These are phyloP conservation scores for Psylliodes chrysocephalus DNA, from an alignment of 2,888 invertebrate genomes.

Conservation along the genomic window DNA sequence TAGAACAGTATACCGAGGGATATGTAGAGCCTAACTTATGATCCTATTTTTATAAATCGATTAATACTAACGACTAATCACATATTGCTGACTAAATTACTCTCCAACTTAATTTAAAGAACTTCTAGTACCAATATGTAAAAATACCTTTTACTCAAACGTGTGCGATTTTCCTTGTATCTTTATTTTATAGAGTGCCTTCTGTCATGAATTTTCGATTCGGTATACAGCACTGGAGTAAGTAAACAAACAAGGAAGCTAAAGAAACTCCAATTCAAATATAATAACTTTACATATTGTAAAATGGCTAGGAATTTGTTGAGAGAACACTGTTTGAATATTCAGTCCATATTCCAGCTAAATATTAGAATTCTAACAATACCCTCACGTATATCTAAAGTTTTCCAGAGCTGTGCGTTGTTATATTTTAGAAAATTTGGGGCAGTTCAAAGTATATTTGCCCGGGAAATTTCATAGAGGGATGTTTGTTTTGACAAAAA, in stretches of 20 bases:
- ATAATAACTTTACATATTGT: constrained; percentile 24
- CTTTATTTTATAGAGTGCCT: constrained; percentile 1
- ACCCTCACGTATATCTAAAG: constrained; percentile 14
- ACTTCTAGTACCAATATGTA: too few relatives aligned
- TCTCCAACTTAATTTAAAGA: too few relatives aligned
- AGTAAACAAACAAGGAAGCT: constrained; percentile 24
- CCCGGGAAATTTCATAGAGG: background rate
- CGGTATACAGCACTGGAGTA: constrained; percentile 11
- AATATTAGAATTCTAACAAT: constrained; percentile 30
- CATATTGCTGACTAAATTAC: too few relatives aligned
- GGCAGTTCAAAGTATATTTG: constrained; percentile 11
- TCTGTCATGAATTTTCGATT: constrained; percentile 12
- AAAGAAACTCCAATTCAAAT: constrained; percentile 31
- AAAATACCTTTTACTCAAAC: too few relatives aligned
- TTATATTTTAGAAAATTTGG: constrained; percentile 14
- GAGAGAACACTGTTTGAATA: constrained; percentile 24
- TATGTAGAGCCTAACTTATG: too few relatives aligned
- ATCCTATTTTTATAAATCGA: too few relatives aligned
- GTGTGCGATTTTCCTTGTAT: background rate
- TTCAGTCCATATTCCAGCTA: constrained; percentile 22
- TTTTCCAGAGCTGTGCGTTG: background rate
- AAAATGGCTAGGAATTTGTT: constrained; percentile 20
- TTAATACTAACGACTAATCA: too few relatives aligned
- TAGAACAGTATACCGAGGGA: too few relatives aligned
- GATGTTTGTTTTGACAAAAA: background rate